Percentiles rank a stretch among this genome's conserved stretches.
phyloP scores from a whole-genome alignment of 2,113 vertebrate genomes.

The Tetrao urogallus region DNA sequence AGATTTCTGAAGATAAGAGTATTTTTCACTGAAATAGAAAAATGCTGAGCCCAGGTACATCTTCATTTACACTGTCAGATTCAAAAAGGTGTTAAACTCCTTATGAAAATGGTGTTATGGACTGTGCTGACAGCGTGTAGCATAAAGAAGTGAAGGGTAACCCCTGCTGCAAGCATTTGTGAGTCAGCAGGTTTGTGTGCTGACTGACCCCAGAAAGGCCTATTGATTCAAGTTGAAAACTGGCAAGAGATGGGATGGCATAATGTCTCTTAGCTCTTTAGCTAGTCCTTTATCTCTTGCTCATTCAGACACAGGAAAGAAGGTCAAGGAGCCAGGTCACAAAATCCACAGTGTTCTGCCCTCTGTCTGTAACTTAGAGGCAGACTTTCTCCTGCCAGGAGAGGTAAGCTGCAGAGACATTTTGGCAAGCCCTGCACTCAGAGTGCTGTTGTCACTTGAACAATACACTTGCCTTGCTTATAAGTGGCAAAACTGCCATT shows the following conservation, averaged over 20 bases:
- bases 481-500: background rate
- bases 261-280: background rate
- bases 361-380: background rate
- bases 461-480: background rate
- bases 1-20: background rate
- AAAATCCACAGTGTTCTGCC: background rate
- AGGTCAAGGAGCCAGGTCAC: background rate
- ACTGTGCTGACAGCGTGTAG: background rate
- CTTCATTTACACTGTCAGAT: background rate
- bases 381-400: background rate
- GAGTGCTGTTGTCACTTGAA: background rate
- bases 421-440: background rate
- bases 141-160: background rate
- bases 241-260: background rate
- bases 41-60: background rate
- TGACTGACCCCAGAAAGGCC: background rate
- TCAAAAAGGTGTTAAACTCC: background rate
- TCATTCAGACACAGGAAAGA: background rate
- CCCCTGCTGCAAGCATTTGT: background rate
- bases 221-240: background rate
- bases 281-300: too few species aligned
- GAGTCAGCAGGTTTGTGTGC: background rate
- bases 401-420: background rate
- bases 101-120: background rate
- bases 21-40: background rate